phyloP scores from a whole-genome alignment of 2,113 vertebrate genomes.

The Antechinus stuartii region DNA sequence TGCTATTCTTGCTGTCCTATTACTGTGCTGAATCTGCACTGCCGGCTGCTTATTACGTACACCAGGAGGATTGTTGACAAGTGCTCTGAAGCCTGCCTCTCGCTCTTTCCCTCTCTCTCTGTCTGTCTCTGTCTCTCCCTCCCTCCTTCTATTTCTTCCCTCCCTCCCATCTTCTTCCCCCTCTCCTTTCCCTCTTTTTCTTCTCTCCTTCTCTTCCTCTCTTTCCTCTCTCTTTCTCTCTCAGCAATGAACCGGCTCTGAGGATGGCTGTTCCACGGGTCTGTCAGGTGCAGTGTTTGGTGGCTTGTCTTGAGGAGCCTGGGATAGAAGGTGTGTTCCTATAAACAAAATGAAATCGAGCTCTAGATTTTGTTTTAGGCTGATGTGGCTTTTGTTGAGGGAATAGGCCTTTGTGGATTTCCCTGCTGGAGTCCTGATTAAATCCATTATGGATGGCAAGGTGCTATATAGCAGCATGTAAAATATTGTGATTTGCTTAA shows the following conservation, averaged over 20 bases:
- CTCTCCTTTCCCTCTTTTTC: constrained; percentile 13
- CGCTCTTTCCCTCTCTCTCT: not conserved
- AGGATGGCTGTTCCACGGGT: constrained; percentile 73
- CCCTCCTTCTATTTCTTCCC: not conserved
- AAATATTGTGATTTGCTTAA: constrained; percentile 73
- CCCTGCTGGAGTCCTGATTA: constrained; percentile 48
- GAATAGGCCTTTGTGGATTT: constrained; percentile 66
- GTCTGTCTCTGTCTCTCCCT: not conserved
- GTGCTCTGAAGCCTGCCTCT: constrained; percentile 72
- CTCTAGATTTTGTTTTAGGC: constrained; percentile 74
- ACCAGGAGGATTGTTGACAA: constrained; percentile 77
- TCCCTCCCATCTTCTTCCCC: constrained; percentile 64
- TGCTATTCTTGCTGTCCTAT: constrained; percentile 61
- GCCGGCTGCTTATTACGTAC: constrained; percentile 72
- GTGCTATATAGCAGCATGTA: constrained; percentile 11
- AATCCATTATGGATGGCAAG: constrained; percentile 41
- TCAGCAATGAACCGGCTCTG: constrained; percentile 70
- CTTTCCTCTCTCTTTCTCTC: constrained; percentile 72
- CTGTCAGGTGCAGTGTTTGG: constrained; percentile 76
- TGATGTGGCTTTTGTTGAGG: constrained; percentile 63
- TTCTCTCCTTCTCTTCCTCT: constrained; percentile 66
- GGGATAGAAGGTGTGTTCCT: constrained; percentile 72
- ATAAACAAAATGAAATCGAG: constrained; percentile 71
- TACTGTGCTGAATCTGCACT: constrained; percentile 70
- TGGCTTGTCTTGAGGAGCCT: constrained; percentile 75